Evolutionary conservation across 2,113 vertebrate genomes (phyloP), one percentile per base, ranked within the genome.

Genomic region (Diglossa brunneiventris): DNA sequence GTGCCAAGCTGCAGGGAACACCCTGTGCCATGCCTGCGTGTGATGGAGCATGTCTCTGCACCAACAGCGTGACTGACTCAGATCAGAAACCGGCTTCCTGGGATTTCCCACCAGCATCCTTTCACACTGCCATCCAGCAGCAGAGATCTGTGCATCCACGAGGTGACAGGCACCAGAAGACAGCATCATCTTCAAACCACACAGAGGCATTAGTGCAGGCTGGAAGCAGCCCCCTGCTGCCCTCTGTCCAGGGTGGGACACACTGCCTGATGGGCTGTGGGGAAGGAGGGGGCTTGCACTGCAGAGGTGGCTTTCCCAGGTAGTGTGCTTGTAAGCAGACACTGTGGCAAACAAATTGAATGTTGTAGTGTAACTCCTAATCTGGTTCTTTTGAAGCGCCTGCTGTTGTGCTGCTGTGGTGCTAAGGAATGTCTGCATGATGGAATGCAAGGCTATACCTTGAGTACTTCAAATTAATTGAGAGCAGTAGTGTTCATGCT

Each of bases 1-100:
- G 70, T 89, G 91, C 89, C 91, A 91, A 77, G 81, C 92, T 53
- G 81, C 84, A 83, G 89, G 89, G 77, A 95, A 41, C 61, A 72
- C 41, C 77, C 77, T 0, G 13, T 92, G 93, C 91, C 84, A 63
- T 56, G 70, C 59, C 63, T 62, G 87, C 2, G 0, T 30, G 62
- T 91, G 81, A 82, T 83, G 55, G 74, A 94, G 69, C 1, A 1
- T 28, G 33, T 73, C 81, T 80, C 58, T 58, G 74, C 63, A 19
- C 91, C 89, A 83, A 49, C 77, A 46, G 83, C 1, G 22, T 17
- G 56, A 58, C 92, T 93, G 61, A 46, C 92, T 94, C 80, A 69
- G 81, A 97, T 95, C 91, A 95, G 49, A 89, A 81, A 69, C 37
- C 84, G 49, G 74, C 84, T 83, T 76, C 94, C 91, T 1, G 10